phyloP scores from a whole-genome alignment of 2,113 vertebrate genomes.

The Strix aluco region DNA sequence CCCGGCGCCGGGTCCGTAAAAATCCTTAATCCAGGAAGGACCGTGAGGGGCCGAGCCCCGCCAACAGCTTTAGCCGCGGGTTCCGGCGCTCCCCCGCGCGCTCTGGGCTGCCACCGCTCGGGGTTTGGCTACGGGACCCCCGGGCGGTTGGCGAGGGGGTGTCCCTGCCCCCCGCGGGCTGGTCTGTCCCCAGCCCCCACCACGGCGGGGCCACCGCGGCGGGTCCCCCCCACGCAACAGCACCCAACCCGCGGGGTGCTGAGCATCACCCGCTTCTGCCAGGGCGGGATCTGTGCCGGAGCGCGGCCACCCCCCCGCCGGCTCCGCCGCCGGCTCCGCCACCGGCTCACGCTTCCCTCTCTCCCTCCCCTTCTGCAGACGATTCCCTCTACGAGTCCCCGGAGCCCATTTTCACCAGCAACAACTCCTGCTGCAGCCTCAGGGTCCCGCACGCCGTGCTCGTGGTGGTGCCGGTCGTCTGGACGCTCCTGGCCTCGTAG shows the following conservation, averaged over 20 bases:
- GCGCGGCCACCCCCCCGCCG: too few relatives aligned
- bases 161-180: not conserved
- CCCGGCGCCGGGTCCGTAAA: not conserved
- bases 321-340: too few relatives aligned
- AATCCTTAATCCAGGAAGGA: not conserved
- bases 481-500: conserved; percentile 79
- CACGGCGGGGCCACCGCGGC: not conserved
- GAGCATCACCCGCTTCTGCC: not conserved
- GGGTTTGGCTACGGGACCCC: not conserved
- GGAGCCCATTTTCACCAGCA: conserved; percentile 94
- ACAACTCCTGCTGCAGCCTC: conserved; percentile 85
- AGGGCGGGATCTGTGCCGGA: rapidly evolving
- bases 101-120: not conserved
- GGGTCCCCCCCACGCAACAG: not conserved
- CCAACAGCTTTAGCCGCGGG: not conserved
- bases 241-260: not conserved
- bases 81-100: not conserved
- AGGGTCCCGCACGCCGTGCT: conserved; percentile 68
- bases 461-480: conserved; percentile 69
- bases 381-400: conserved; percentile 94
- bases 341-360: not conserved
- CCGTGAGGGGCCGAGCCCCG: not conserved
- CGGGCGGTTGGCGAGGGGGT: not conserved
- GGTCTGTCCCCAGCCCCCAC: not conserved
- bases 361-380: conserved; percentile 65